Evolutionary conservation across 2,797 vertebrate species (phyloP).

Genomic region (Sebastes hubbsi): DNA sequence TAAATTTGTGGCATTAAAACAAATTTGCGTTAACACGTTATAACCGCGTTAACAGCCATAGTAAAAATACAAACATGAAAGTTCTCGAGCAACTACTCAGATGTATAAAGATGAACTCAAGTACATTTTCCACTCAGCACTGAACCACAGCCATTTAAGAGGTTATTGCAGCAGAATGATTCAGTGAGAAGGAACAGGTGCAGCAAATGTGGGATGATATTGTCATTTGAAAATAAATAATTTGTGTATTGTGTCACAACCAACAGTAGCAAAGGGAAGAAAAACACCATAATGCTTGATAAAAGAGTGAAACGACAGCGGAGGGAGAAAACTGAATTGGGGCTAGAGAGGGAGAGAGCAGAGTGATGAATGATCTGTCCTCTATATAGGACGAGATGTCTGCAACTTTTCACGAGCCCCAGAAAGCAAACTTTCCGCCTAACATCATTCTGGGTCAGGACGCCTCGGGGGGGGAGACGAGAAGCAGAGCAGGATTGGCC

Average conservation of each 20-base stretch:
- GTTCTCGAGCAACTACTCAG: not conserved
- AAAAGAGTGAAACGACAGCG: slow-evolving; percentile 8
- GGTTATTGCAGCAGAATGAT: not conserved
- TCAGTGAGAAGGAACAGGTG: slow-evolving; percentile 14
- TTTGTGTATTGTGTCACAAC: slow-evolving; percentile 7
- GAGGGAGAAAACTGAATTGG: slow-evolving; percentile 52
- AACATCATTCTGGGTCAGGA: slow-evolving; percentile 83
- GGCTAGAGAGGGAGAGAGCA: slow-evolving; percentile 54
- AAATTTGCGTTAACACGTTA: no score
- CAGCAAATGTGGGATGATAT: not conserved
- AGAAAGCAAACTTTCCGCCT: slow-evolving; percentile 80
- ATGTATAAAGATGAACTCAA: not conserved
- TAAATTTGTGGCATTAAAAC: no score
- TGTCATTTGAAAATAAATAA: not conserved
- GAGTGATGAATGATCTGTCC: slow-evolving; percentile 74
- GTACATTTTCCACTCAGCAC: not conserved
- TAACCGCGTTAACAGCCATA: no score
- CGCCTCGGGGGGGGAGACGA: slow-evolving; percentile 67
- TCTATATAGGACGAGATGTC: slow-evolving; percentile 83
- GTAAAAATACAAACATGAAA: not conserved
- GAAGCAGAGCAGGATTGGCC: slow-evolving; percentile 77
- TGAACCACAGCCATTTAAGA: not conserved
- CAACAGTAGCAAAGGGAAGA: not conserved
- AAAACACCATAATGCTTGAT: not conserved
- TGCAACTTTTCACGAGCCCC: slow-evolving; percentile 81